Percentiles rank a stretch among this genome's conserved stretches.
These are phyloP conservation scores for Adrianichthys oophorus DNA, from an alignment of 2,797 vertebrate genomes.

Conservation along the genomic window DNA sequence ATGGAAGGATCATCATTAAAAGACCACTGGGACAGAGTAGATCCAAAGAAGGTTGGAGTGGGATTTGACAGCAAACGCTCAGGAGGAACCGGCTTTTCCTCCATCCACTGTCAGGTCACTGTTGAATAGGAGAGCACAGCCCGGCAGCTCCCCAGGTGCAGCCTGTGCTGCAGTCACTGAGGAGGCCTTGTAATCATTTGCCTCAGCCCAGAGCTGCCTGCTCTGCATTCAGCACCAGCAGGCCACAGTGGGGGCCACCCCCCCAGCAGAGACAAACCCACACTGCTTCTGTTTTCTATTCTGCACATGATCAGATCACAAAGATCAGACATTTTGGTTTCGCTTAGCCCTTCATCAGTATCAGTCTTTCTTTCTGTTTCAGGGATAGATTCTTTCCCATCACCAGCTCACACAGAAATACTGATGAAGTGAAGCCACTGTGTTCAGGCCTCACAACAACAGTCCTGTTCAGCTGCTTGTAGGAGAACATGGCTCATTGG, in stretches of 20 bases:
- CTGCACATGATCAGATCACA: constrained; percentile 60
- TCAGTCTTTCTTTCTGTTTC: constrained; percentile 9
- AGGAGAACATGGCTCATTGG: too few species aligned
- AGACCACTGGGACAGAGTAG: too few species aligned
- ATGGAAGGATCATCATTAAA: too few species aligned
- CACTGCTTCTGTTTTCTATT: constrained; percentile 65
- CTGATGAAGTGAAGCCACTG: too few species aligned
- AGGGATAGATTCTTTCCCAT: not conserved
- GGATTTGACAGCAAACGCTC: too few species aligned
- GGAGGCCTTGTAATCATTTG: constrained; percentile 76
- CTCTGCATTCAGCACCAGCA: constrained; percentile 72
- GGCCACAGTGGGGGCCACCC: constrained; percentile 45
- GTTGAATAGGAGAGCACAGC: too few species aligned
- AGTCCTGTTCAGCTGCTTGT: too few species aligned
- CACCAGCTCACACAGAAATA: not conserved
- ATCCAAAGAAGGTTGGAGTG: too few species aligned
- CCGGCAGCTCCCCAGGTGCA: constrained; percentile 61
- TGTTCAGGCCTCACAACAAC: too few species aligned
- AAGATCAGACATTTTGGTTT: constrained; percentile 59
- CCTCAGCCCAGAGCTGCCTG: constrained; percentile 63
- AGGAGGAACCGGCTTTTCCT: too few species aligned
- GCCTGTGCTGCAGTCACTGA: constrained; percentile 73
- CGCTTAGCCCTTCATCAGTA: constrained; percentile 27
- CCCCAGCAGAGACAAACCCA: constrained; percentile 39
- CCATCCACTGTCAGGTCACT: too few species aligned